Percentiles rank a stretch among this genome's conserved stretches.
These are phyloP conservation scores for Nesidiocoris tenuis DNA, from an alignment of 2,888 invertebrate genomes.

Conservation along the genomic window DNA sequence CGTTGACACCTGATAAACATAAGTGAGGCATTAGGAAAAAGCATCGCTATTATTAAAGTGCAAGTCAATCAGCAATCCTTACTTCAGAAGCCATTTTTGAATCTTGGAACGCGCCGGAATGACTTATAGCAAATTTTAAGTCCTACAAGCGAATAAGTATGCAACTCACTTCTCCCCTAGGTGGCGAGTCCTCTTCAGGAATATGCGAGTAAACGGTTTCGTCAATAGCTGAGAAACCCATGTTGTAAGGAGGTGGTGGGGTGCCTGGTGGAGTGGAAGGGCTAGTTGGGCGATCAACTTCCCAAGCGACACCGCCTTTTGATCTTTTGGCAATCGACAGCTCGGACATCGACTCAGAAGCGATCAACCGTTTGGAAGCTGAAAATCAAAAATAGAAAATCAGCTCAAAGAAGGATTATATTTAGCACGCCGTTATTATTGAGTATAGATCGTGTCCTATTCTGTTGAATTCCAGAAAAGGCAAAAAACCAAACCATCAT, in stretches of 20 bases:
- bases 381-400: constrained; percentile 34
- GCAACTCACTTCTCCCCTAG: constrained; percentile 15
- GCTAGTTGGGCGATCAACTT: constrained; percentile 56
- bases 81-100: too few species aligned
- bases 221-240: constrained; percentile 38
- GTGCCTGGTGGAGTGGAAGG: constrained; percentile 83
- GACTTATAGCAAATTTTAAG: too few species aligned
- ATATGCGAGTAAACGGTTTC: constrained; percentile 45
- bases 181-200: constrained; percentile 45
- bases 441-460: too few species aligned
- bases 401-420: too few species aligned
- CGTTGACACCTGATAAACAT: constrained; percentile 29
- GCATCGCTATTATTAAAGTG: too few species aligned
- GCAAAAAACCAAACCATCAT: too few species aligned
- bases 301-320: constrained; percentile 55
- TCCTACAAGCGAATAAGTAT: neutral
- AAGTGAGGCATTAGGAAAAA: neutral
- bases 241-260: constrained; percentile 80
- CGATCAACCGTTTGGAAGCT: constrained; percentile 57
- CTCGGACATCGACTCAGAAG: constrained; percentile 64
- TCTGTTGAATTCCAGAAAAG: too few species aligned
- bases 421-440: too few species aligned
- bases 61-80: too few species aligned
- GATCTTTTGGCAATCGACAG: constrained; percentile 54
- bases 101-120: too few species aligned